Base-by-base conservation (phyloP, 2,888 invertebrate species). In the Aquatica leii region DNA sequence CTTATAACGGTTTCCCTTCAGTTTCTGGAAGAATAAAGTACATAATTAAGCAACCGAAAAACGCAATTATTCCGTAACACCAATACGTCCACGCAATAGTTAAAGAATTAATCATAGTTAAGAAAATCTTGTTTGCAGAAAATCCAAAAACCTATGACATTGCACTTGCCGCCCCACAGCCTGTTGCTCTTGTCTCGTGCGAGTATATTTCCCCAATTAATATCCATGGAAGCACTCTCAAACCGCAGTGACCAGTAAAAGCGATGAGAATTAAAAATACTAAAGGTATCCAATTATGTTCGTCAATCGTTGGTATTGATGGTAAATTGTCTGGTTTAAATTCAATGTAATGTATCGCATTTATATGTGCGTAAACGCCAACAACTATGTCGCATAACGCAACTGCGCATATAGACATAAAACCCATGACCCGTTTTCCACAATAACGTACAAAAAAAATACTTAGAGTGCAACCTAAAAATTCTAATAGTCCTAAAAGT, bases 1-100 rank as follows among this genome's bases (percentile, higher is more conserved):
- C 90, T 57, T 84, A 84, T 41, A 94, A 78, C 0, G 87, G 88
- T 73, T 91, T 88, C 0, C 93, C 92, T 78, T 94, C 94, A 0
- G 94, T 94, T 83, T 94, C 94, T 0, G 94, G 94, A 60, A 94
- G 79, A 31, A 87, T 81, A 64, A 88, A 88, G 76, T 88, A 92
- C 31, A 94, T 82, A 6, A 87, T 78, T 2, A 87, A 65, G n/a
- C 87, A 83, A 0, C 92, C 93, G 0, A 85, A 65, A 2, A 90
- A 77, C 71, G 90, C 86, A 1, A 92, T 82, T 1, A 82, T 68
- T 0, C 88, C 86, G 76, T 92, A 91, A 21, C 92, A 84, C 74
- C 89, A 87, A 75, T 92, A 92, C 0, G 90, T 89, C 5, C 91
- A 92, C 62, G 89, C 86, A 59, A 93, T 80, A 0, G 89, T 88